Percentiles rank a stretch among this genome's conserved stretches.
Evolutionary conservation across 2,113 vertebrate genomes (phyloP).

Genomic region (Bostrychus sinensis): DNA sequence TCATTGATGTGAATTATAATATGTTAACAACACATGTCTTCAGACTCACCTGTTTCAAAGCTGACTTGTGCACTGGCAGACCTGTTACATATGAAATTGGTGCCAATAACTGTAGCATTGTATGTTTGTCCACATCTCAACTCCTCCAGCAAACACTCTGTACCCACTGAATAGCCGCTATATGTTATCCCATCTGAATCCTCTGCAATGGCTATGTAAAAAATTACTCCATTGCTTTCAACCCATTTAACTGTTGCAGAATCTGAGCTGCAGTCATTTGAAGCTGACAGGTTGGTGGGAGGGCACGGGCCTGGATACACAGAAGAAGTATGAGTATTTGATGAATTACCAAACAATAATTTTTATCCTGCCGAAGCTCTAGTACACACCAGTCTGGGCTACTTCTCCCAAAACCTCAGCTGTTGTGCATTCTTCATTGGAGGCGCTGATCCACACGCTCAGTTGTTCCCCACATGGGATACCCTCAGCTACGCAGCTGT

Average conservation of each 20-base stretch:
- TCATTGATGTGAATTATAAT: no score
- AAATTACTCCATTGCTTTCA: constrained; percentile 51
- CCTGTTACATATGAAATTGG: constrained; percentile 76
- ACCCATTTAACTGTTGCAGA: constrained; percentile 69
- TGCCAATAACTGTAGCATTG: constrained; percentile 58
- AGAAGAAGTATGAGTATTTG: neutral
- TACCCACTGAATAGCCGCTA: constrained; percentile 51
- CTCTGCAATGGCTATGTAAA: constrained; percentile 55
- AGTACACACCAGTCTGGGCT: constrained; percentile 72
- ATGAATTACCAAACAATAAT: neutral
- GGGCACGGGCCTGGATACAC: constrained; percentile 75
- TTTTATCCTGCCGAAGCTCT: neutral
- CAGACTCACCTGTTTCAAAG: constrained; percentile 70
- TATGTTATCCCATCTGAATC: constrained; percentile 50
- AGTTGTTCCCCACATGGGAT: constrained; percentile 78
- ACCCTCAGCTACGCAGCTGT: constrained; percentile 63
- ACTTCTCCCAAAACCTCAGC: constrained; percentile 55
- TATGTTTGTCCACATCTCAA: constrained; percentile 77
- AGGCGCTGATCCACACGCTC: constrained; percentile 74
- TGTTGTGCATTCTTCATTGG: constrained; percentile 69
- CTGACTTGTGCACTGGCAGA: constrained; percentile 36
- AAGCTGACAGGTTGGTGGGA: constrained; percentile 53
- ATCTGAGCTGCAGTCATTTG: constrained; percentile 61
- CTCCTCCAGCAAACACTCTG: constrained; percentile 58
- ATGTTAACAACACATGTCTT: neutral